Base-by-base conservation (phyloP, 2,888 invertebrate species). In the Agrotis exclamationis region DNA sequence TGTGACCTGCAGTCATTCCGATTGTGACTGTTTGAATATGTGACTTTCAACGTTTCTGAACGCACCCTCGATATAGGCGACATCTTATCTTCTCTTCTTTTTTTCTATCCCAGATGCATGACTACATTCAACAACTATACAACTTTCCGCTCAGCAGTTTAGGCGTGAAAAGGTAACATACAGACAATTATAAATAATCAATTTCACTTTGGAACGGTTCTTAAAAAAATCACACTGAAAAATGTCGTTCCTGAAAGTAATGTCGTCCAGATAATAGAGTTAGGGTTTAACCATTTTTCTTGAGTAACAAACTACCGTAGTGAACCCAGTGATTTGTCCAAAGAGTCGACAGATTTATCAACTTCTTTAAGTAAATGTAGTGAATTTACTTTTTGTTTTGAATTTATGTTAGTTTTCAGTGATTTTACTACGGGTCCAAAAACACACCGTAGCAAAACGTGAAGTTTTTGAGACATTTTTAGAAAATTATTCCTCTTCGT, bases 281-380 rank as follows among this genome's bases (percentile, higher is more conserved):
- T 4, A 73, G 22, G 33, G 22, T 20, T 18, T n/a, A 18, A 7
- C 33, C 16, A 74, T 74, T 39, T 74, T 50, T 72, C 48, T 16
- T 4, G 18, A 33, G 65, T 64, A 5, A 72, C 74, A 72, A 74
- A 74, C 74, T 57, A 56, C 16, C 7, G 56, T 22, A 47, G 44
- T 33, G 20, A 28, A 74, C 64, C 14, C 50, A 16, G 56, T 33
- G 64, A 74, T 64, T 74, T 72, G 74, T 72, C 33, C 13, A 9
- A 45, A 6, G 1, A 56, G 13, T 33, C 33, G 45, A 64, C 33
- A 6, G 18, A 64, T 74, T 56, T 56, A 18, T 56, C 20, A 72
- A 64, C 33, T 50, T 64, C n/a, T 71, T 51, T 58, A 16, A 2
- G 28, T 54, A 28, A 48, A n/a, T 16, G 14, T 47, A 56, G 48